These are phyloP conservation scores for Ochropleura leucogaster DNA, from an alignment of 2,888 invertebrate genomes.

Conservation along the genomic window DNA sequence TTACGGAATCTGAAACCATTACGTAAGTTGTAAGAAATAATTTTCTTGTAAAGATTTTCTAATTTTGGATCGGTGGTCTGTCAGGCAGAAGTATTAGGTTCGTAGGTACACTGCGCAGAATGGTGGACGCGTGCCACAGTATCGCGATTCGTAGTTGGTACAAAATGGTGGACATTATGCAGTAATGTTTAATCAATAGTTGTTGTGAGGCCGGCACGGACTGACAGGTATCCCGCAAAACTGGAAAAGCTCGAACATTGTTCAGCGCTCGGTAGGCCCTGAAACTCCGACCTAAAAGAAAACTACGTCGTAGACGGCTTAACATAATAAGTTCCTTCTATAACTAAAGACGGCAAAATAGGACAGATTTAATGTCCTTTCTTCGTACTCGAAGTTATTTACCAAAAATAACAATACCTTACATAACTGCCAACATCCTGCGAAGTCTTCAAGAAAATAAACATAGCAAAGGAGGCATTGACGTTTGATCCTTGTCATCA, in stretches of 20 bases:
- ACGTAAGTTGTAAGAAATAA: constrained; percentile 45
- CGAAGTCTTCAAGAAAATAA: constrained; percentile 12
- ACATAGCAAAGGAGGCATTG: constrained; percentile 27
- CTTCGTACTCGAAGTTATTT: neutral
- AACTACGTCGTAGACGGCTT: neutral
- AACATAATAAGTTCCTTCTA: neutral
- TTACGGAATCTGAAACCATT: constrained; percentile 45
- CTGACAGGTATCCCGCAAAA: constrained; percentile 53
- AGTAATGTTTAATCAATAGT: constrained; percentile 83
- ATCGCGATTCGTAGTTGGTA: constrained; percentile 69
- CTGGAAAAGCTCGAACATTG: constrained; percentile 47
- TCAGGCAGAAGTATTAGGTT: constrained; percentile 36
- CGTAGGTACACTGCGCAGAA: constrained; percentile 70
- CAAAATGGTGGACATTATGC: constrained; percentile 85
- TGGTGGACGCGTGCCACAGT: constrained; percentile 76
- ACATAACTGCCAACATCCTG: constrained; percentile 48
- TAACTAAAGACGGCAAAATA: neutral
- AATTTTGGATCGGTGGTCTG: constrained; percentile 27
- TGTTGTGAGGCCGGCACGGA: constrained; percentile 65
- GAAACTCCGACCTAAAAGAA: constrained; percentile 6
- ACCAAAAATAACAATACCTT: constrained; percentile 32
- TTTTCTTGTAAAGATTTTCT: constrained; percentile 34
- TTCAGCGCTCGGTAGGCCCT: constrained; percentile 26
- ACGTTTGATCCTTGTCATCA: constrained; percentile 33
- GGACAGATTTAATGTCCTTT: neutral